Conservation (phyloP, 2,888 invertebrate genomes). For the Tolmerus cingulatus region DNA sequence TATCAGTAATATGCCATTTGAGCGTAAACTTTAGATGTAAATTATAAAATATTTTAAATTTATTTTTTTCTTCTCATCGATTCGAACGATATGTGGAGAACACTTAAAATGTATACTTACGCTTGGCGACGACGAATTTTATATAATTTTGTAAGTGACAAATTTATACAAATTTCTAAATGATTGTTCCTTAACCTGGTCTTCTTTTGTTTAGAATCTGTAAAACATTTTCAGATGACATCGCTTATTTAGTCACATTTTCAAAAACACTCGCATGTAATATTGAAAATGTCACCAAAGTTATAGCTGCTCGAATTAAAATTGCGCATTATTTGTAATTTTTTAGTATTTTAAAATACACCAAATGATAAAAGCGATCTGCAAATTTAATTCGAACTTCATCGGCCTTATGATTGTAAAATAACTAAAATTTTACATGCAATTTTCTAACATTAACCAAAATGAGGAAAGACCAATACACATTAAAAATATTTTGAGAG, state of each 20-base stretch:
- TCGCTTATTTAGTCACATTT: slow-evolving; percentile 30
- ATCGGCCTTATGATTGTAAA: not conserved
- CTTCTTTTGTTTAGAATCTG: slow-evolving; percentile 41
- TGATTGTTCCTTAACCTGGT: slow-evolving; percentile 44
- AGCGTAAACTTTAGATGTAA: not conserved
- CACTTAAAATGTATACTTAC: slow-evolving; percentile 10
- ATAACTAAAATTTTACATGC: not conserved
- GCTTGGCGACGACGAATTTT: slow-evolving; percentile 10
- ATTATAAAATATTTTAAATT: not conserved
- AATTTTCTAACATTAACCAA: not conserved
- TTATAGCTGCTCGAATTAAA: not conserved
- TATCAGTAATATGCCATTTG: not conserved
- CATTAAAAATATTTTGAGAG: not conserved
- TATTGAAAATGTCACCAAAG: slow-evolving; percentile 42
- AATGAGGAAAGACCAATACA: not conserved
- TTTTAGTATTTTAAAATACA: not conserved
- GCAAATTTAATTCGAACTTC: not conserved
- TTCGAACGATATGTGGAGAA: slow-evolving; percentile 16
- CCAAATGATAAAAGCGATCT: not conserved
- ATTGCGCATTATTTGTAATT: not conserved
- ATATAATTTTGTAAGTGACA: slow-evolving; percentile 31
- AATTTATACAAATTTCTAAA: slow-evolving; percentile 35
- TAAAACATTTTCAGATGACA: slow-evolving; percentile 48
- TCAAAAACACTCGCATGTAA: not conserved
- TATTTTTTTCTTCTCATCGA: not conserved